Evolutionary conservation across 2,797 vertebrate species (phyloP).

Genomic region (Hydrolagus colliei): DNA sequence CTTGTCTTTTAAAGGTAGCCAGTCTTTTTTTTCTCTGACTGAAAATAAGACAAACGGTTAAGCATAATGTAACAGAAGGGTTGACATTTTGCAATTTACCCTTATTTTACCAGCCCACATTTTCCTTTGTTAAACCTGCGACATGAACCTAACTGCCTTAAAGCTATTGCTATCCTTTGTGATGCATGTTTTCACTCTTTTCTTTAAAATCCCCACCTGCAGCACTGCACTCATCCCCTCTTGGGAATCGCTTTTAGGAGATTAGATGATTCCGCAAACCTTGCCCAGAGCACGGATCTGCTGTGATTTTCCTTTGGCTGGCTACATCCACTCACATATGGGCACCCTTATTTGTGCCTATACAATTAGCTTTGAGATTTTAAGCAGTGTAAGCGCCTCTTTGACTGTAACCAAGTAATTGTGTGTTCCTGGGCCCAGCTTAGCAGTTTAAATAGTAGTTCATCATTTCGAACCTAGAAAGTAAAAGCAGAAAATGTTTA

Average conservation of each 20-base stretch:
- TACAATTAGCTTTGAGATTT: too few relatives aligned
- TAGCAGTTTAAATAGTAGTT: not conserved
- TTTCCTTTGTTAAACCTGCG: not conserved
- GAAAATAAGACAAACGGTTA: not conserved
- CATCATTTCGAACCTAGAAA: not conserved
- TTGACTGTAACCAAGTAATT: not conserved
- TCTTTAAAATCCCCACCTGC: not conserved
- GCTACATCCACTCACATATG: not conserved
- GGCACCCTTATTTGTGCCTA: not conserved
- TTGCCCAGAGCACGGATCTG: not conserved
- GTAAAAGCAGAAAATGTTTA: not conserved
- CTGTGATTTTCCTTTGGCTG: not conserved
- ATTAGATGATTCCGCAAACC: not conserved
- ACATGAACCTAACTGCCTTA: not conserved
- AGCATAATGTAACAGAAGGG: not conserved
- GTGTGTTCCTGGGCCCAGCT: not conserved
- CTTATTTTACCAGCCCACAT: not conserved
- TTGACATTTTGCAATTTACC: not conserved
- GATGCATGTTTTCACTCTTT: not conserved
- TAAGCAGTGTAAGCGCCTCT: not conserved
- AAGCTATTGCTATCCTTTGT: not conserved
- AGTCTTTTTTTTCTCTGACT: not conserved
- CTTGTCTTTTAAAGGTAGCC: not conserved
- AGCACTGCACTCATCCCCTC: not conserved
- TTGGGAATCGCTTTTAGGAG: too few relatives aligned